Evolutionary conservation across 37 sponge, comb jelly and placozoan genomes (phyloP).

Genomic region (Theonella swinhoei): DNA sequence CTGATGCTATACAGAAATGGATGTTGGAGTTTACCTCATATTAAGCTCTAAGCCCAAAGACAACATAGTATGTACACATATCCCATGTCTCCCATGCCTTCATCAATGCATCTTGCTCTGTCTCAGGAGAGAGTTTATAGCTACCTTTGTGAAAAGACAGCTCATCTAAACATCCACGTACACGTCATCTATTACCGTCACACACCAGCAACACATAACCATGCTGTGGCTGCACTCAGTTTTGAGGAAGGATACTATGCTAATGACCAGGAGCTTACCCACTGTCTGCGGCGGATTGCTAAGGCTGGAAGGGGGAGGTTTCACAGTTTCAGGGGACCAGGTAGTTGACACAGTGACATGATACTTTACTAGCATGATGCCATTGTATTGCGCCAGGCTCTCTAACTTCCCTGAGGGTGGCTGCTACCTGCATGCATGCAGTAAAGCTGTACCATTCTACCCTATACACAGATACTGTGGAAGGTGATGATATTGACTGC

Average conservation of each 20-base stretch:
- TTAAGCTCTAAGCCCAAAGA: slow-evolving; percentile 24
- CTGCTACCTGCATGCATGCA: not conserved
- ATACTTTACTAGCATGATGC: not conserved
- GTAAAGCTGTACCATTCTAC: not conserved
- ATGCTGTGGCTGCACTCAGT: not conserved
- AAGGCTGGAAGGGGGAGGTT: slow-evolving; percentile 40
- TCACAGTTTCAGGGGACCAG: slow-evolving; percentile 49
- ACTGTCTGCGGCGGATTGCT: slow-evolving; percentile 10
- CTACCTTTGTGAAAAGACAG: slow-evolving; percentile 30
- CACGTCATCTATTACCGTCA: slow-evolving; percentile 27
- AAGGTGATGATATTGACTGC: slow-evolving; percentile 29
- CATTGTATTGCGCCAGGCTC: not conserved
- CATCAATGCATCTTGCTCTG: not conserved
- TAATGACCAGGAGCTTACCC: slow-evolving; percentile 16
- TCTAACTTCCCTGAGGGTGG: not conserved
- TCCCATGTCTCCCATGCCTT: not conserved
- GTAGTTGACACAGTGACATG: not conserved
- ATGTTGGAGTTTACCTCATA: slow-evolving; percentile 43
- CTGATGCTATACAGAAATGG: no score
- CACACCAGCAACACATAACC: not conserved
- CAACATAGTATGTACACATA: not conserved
- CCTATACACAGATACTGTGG: not conserved
- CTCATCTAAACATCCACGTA: not conserved
- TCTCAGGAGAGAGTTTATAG: slow-evolving; percentile 32
- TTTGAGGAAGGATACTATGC: slow-evolving; percentile 36